Conservation (phyloP, 64 coral and sea anemone species). For the Montipora foliosa region DNA sequence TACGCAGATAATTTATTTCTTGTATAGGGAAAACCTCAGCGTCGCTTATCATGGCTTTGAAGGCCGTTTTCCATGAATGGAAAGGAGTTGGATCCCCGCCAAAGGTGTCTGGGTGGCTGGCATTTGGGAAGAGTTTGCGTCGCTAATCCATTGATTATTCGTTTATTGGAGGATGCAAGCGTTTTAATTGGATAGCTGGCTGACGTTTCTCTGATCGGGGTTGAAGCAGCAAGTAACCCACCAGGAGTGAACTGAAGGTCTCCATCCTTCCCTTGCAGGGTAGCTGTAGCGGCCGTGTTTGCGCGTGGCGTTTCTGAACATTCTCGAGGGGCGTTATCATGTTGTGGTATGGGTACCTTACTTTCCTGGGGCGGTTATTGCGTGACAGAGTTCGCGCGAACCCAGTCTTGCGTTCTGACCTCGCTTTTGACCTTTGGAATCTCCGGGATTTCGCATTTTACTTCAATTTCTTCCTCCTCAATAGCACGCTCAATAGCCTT, state of each 20-base stretch:
- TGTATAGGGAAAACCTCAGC: background rate
- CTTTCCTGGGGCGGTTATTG: too few species aligned
- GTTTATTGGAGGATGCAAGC: conserved; percentile 4
- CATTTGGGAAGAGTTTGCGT: conserved; percentile 64
- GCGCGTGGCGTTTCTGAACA: background rate
- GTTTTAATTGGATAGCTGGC: background rate
- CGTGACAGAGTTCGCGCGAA: too few species aligned
- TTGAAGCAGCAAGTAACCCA: background rate
- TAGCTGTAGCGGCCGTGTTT: background rate
- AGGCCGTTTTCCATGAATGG: conserved; percentile 58
- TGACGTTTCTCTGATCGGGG: background rate
- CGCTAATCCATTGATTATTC: conserved; percentile 38
- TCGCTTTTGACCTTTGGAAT: conserved; percentile 12
- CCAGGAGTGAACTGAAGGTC: too few species aligned
- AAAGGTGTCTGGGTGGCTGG: conserved; percentile 53
- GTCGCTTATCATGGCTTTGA: conserved; percentile 49
- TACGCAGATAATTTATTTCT: conserved; percentile 49
- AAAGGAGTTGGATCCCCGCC: conserved; percentile 50
- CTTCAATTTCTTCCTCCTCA: conserved; percentile 15
- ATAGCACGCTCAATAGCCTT: conserved; percentile 37
- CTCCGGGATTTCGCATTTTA: background rate
- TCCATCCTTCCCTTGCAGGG: too few species aligned
- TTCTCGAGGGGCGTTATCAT: background rate
- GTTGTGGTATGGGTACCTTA: background rate
- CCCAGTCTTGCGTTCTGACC: background rate